A percentile compares a stretch with the other conserved stretches of the same genome.
Conservation (phyloP, 2,113 vertebrate genomes). For the Columba livia region DNA sequence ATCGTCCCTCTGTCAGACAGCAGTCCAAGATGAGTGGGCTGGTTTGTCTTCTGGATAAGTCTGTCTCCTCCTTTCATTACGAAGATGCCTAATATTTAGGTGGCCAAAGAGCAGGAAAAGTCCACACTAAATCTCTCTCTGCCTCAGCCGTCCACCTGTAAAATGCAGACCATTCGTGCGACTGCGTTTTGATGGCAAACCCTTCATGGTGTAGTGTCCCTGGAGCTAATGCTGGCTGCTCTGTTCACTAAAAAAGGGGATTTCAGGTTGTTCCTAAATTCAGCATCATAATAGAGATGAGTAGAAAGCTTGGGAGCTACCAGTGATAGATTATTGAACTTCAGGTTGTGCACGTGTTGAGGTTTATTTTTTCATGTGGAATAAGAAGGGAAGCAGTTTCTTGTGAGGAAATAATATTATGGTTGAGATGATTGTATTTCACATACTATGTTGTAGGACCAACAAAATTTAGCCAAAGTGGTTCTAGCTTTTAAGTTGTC, state of each 20-base stretch:
- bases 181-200: neutral
- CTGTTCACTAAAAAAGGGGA: neutral
- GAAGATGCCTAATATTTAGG: neutral
- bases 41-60: neutral
- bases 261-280: neutral
- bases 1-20: neutral
- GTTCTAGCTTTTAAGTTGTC: neutral
- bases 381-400: neutral
- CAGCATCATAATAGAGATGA: fast-evolving
- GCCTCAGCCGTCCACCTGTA: neutral
- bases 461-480: neutral
- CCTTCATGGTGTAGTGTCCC: neutral
- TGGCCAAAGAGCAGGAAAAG: neutral
- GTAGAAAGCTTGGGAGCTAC: neutral
- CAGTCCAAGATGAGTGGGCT: neutral
- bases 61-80: neutral
- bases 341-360: neutral
- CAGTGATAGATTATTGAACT: neutral
- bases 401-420: neutral
- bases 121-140: neutral
- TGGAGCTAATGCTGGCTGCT: neutral
- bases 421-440: neutral
- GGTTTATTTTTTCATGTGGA: neutral
- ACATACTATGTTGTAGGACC: fast-evolving
- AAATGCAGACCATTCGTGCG: neutral